These are phyloP conservation scores for Pempheris klunzingeri DNA, from an alignment of 2,797 vertebrate genomes.

Conservation along the genomic window DNA sequence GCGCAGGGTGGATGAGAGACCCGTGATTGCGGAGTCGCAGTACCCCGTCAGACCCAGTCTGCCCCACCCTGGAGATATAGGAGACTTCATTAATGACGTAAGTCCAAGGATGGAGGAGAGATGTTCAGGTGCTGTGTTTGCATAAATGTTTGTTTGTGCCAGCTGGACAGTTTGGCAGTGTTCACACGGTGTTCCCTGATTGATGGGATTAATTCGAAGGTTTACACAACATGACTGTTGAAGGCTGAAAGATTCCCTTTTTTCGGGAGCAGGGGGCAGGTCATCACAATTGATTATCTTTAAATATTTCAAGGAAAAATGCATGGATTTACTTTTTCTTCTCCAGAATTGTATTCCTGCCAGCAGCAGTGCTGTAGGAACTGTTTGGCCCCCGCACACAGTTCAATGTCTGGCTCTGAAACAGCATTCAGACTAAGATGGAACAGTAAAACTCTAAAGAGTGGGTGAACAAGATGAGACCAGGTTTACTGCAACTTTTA, in stretches of 20 bases:
- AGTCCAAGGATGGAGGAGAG: constrained; percentile 24
- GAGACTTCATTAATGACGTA: constrained; percentile 98
- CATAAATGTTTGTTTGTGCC: not conserved
- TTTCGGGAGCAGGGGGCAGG: not conserved
- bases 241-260: not conserved
- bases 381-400: constrained; percentile 2
- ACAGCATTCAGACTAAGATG: constrained; percentile 29
- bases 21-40: constrained; percentile 94
- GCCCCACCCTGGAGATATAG: constrained; percentile 97
- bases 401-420: constrained; percentile 39
- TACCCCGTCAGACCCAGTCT: constrained; percentile 94
- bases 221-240: constrained; percentile 10
- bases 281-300: too few relatives aligned
- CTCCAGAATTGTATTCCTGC: constrained; percentile 2
- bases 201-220: constrained; percentile 3
- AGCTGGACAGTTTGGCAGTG: not conserved
- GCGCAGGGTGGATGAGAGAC: constrained; percentile 96
- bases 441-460: constrained; percentile 51
- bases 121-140: not conserved
- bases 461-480: constrained; percentile 38
- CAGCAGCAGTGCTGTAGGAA: not conserved
- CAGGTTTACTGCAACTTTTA: constrained; percentile 49
- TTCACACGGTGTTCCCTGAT: not conserved
- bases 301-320: constrained; percentile 8
- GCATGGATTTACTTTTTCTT: not conserved